Base-by-base conservation (phyloP, 2,113 vertebrate genomes). In the Halichoerus grypus region DNA sequence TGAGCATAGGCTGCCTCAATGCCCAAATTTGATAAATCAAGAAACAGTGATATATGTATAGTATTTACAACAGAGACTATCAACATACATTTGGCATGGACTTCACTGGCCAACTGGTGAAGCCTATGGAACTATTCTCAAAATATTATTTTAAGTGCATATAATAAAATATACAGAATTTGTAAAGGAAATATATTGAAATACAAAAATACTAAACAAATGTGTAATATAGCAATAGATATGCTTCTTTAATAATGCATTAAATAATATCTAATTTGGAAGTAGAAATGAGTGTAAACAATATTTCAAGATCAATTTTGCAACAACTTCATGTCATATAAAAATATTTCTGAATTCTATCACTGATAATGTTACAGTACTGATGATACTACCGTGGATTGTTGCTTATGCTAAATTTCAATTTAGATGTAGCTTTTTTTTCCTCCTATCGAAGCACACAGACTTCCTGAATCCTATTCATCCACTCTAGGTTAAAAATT, bases 101-200 rank as follows among this genome's bases (percentile, higher is more conserved):
- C 7, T 59, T 65, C 12, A 13, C 7, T 71, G 22, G 69, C 61
- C 95, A 16, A 46, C 51, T 95, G 72, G 18, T n/a, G 5, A 95
- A 86, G 11, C 12, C 83, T 82, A 80, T 39, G 57, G 16, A 81
- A 89, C 26, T 81, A 24, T 82, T 87, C 57, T 91, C 72, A 53
- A 95, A 91, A 77, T 88, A 51, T 33, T 85, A 90, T 88, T 96
- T 88, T 77, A 96, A 89, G 77, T 65, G 28, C 11, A 72, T 61
- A 76, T 91, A 55, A 57, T 26, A 83, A 95, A 82, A 72, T n/a
- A 21, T 5, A 26, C 3, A 76, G 36, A 91, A 91, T 85, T 87
- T 46, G 49, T 31, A 93, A 42, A 57, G 36, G 28, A 97, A 86
- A 79, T 92, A 76, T 31, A 74, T 1, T 61, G 26, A 96, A 88